phyloP scores from a whole-genome alignment of 2,888 invertebrate species.

The Cephalotes varians region DNA sequence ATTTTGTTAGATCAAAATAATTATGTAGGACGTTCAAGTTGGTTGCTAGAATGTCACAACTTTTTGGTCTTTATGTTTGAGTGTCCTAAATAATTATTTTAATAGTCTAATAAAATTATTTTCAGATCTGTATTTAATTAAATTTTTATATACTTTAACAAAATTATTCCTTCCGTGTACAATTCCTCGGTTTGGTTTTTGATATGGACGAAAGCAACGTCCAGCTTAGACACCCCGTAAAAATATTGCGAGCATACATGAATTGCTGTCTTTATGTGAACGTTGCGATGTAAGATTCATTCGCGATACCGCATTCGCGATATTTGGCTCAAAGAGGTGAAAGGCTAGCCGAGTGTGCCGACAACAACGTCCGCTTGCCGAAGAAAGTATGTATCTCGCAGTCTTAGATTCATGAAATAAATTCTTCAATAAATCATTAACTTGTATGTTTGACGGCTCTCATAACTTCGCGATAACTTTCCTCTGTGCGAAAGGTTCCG shows the following conservation, averaged over 20 bases:
- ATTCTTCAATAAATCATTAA: conserved; percentile 52
- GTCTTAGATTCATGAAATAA: conserved; percentile 55
- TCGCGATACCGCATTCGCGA: conserved; percentile 32
- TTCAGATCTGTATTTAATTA: no score
- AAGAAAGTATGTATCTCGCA: conserved; percentile 47
- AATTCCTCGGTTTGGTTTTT: neutral
- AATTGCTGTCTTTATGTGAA: conserved; percentile 1
- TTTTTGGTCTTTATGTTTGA: no score
- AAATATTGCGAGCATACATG: neutral
- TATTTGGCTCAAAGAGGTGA: conserved; percentile 41
- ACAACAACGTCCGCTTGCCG: conserved; percentile 41
- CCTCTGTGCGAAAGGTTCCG: conserved; percentile 39
- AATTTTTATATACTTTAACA: no score
- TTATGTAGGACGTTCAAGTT: no score
- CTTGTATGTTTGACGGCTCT: conserved; percentile 50
- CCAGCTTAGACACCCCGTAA: neutral
- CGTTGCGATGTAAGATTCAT: conserved; percentile 38
- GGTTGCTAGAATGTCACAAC: no score
- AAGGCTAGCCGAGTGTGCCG: conserved; percentile 36
- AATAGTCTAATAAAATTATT: no score
- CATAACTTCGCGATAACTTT: conserved; percentile 50
- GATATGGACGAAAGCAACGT: neutral
- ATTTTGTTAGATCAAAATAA: no score
- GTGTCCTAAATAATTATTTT: no score
- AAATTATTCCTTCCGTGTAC: no score